These are phyloP conservation scores for Cynocephalus volans DNA, from an alignment of 2,113 vertebrate species.

Conservation along the genomic window DNA sequence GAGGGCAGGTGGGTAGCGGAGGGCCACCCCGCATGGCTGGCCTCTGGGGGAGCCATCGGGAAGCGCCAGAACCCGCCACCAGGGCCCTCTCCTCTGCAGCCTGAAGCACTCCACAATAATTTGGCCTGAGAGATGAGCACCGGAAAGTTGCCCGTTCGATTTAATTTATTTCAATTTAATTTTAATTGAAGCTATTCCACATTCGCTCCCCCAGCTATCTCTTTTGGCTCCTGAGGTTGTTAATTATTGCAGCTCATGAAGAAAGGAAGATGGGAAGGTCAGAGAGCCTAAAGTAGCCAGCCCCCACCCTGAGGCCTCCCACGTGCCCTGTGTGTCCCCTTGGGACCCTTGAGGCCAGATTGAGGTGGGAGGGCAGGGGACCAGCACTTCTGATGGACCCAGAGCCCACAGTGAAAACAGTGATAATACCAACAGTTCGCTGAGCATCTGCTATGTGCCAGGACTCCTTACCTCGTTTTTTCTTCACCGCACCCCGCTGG, in stretches of 20 bases:
- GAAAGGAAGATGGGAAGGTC: constrained; percentile 63
- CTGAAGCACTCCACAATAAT: constrained; percentile 54
- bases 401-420: background rate
- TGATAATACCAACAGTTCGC: background rate
- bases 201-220: constrained; percentile 74
- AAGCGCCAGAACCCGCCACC: background rate
- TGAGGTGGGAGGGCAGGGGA: rapidly evolving
- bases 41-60: background rate
- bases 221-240: constrained; percentile 67
- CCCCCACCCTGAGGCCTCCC: background rate
- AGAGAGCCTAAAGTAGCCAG: background rate
- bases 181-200: constrained; percentile 82
- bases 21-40: background rate
- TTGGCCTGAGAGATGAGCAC: constrained; percentile 80
- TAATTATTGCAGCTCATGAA: constrained; percentile 58
- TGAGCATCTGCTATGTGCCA: background rate
- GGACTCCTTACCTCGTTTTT: rapidly evolving
- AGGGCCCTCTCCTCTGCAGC: background rate
- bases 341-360: no score
- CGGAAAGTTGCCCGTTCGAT: constrained; percentile 81
- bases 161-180: constrained; percentile 87
- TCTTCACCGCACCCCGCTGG: background rate
- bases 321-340: rapidly evolving
- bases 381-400: background rate
- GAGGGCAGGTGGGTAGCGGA: background rate